Evolutionary conservation across 2,888 invertebrate species (phyloP).

Genomic region (Chalcosyrphus nemorum): DNA sequence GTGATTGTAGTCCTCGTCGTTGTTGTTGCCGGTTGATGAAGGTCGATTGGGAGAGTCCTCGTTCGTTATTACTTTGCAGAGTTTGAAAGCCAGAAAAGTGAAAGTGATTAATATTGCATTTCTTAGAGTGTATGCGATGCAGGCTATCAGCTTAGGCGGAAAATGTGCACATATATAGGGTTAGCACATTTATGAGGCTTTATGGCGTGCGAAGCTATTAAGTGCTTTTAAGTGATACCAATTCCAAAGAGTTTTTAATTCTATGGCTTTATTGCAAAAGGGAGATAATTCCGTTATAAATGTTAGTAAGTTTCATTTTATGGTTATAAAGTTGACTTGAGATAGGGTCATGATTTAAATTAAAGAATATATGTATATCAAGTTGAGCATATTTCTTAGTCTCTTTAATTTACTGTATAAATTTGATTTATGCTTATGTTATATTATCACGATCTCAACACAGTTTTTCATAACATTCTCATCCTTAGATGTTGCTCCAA

Average conservation of each 20-base stretch:
- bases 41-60: conserved; percentile 43
- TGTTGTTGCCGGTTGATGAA: not conserved
- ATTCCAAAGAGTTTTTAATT: not conserved
- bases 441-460: too few species aligned
- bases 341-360: not conserved
- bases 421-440: too few species aligned
- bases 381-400: not conserved
- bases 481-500: too few species aligned
- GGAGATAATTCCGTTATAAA: conserved; percentile 6
- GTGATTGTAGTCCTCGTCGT: not conserved
- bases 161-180: conserved; percentile 6
- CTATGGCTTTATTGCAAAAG: not conserved
- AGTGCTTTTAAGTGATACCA: not conserved
- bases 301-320: not conserved
- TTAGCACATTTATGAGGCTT: conserved; percentile 6
- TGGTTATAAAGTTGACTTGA: not conserved
- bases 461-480: too few species aligned
- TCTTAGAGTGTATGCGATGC: not conserved
- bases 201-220: not conserved
- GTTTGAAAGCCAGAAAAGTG: conserved; percentile 39
- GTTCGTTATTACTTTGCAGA: conserved; percentile 26
- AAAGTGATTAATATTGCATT: conserved; percentile 47
- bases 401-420: too few species aligned
- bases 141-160: conserved; percentile 20
- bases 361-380: too few species aligned